phyloP scores from a whole-genome alignment of 1,140 invertebrate genomes.

The Euura saliciscinereae region DNA sequence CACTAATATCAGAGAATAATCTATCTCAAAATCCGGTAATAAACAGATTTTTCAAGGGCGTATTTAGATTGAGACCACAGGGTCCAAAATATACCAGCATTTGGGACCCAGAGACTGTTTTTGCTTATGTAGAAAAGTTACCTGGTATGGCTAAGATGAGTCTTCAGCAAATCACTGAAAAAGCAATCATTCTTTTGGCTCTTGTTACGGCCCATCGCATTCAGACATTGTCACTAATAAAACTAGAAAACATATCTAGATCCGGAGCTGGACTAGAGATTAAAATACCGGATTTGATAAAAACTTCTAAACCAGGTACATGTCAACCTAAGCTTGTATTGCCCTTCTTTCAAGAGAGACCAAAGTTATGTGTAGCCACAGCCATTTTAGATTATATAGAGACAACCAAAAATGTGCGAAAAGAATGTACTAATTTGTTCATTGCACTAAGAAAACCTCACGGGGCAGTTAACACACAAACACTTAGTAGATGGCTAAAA shows the following conservation, averaged over 20 bases:
- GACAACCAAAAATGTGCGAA: neutral
- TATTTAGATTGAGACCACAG: conserved; percentile 28
- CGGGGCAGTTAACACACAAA: neutral
- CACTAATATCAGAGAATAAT: conserved; percentile 11
- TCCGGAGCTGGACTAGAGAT: neutral
- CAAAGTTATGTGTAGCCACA: conserved; percentile 15
- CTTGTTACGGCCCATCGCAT: conserved; percentile 21
- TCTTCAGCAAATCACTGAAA: conserved; percentile 13
- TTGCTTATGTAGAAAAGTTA: conserved; percentile 22
- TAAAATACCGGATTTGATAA: conserved; percentile 20
- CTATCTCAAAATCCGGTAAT: conserved; percentile 16
- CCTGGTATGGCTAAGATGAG: conserved; percentile 5
- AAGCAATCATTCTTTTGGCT: conserved; percentile 2
- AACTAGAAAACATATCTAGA: conserved; percentile 22
- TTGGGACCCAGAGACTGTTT: conserved; percentile 26
- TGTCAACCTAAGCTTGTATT: conserved; percentile 14
- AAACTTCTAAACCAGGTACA: conserved; percentile 18
- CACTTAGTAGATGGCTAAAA: neutral
- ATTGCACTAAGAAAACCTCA: neutral
- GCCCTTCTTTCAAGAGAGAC: conserved; percentile 13
- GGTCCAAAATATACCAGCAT: conserved; percentile 29
- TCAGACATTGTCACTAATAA: conserved; percentile 24
- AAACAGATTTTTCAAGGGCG: conserved; percentile 32
- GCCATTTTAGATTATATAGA: conserved; percentile 12
- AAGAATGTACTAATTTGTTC: neutral